Evolutionary conservation across 2,113 vertebrate species (phyloP).

Genomic region (Nanger granti): DNA sequence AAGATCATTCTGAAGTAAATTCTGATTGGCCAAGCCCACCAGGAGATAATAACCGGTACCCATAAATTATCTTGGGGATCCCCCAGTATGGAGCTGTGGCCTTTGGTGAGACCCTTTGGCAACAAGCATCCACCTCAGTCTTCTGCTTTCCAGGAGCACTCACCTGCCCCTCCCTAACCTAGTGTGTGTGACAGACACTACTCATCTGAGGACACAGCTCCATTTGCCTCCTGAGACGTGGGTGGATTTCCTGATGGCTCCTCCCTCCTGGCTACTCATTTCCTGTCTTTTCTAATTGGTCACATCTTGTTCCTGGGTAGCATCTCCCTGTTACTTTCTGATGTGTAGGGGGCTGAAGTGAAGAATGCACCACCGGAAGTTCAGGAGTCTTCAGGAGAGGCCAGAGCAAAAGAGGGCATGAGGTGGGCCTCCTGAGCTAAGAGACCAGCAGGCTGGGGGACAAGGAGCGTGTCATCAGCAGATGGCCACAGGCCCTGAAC

Average conservation of each 20-base stretch:
- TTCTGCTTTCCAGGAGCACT: neutral
- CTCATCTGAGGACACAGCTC: neutral
- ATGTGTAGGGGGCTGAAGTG: neutral
- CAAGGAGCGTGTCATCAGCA: neutral
- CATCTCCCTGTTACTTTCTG: neutral
- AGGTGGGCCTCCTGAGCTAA: neutral
- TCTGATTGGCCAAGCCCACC: neutral
- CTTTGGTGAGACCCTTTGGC: neutral
- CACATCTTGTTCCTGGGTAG: neutral
- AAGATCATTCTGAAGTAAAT: neutral
- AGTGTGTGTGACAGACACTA: neutral
- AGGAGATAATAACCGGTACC: neutral
- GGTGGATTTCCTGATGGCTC: neutral
- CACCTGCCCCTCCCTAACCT: neutral
- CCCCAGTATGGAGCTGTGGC: neutral
- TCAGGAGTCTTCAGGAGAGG: neutral
- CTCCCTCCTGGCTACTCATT: neutral
- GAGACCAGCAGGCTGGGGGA: neutral
- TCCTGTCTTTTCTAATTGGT: neutral
- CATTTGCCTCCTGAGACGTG: neutral
- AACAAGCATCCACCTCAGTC: neutral
- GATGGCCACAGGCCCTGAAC: neutral
- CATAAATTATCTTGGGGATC: neutral
- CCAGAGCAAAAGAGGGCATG: neutral
- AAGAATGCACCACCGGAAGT: neutral